Percentiles rank a stretch among this genome's conserved stretches.
Conservation (phyloP, 1,140 invertebrate genomes). For the Ooceraea biroi region DNA sequence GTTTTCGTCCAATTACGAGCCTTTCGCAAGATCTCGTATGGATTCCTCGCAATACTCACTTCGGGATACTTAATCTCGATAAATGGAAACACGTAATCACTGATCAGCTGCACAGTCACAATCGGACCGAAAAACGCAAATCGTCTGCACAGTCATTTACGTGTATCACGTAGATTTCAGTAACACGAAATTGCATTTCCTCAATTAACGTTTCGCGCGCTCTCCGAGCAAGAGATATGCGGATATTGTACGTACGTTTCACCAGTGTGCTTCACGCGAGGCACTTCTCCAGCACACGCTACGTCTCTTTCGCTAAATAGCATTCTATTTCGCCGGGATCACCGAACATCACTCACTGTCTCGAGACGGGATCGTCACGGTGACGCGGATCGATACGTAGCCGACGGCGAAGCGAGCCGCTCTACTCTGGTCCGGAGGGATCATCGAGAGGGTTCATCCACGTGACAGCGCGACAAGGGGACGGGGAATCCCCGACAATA, state of each 20-base stretch:
- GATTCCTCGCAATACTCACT: conserved; percentile 19
- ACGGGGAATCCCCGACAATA: background rate
- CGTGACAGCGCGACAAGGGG: background rate
- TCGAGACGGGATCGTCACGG: background rate
- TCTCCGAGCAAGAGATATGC: background rate
- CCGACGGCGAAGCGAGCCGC: background rate
- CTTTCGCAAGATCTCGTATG: background rate
- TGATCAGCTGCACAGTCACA: conserved; percentile 2
- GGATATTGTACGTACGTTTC: background rate
- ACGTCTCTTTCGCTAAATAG: background rate
- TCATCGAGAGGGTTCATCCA: background rate
- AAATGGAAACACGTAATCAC: background rate
- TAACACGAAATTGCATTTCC: background rate
- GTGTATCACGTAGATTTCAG: background rate
- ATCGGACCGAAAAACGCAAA: background rate
- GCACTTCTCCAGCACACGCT: too few relatives aligned
- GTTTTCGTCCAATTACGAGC: conserved; percentile 26
- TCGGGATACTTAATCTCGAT: background rate
- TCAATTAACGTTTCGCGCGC: background rate
- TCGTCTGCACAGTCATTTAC: background rate
- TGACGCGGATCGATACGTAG: conserved; percentile 8
- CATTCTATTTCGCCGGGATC: background rate
- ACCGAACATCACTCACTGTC: conserved; percentile 38
- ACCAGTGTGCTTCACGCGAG: background rate
- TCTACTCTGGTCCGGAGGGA: background rate